Evolutionary conservation across 2,888 invertebrate species (phyloP).

Genomic region (Netelia virgata): DNA sequence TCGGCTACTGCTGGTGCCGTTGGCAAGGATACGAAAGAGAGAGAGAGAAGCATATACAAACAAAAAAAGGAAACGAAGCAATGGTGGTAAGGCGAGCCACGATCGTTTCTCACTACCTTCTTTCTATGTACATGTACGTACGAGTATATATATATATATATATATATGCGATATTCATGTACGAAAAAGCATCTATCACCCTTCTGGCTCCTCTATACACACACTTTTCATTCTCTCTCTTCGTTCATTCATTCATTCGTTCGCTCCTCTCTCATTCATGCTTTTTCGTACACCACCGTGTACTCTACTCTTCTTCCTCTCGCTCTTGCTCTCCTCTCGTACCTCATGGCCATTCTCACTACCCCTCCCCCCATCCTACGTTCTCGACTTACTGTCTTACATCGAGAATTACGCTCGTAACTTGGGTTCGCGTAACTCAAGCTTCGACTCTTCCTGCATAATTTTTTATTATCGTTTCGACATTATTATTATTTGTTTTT

Average conservation of each 20-base stretch:
- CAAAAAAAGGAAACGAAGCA: background rate
- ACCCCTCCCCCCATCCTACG: conserved; percentile 63
- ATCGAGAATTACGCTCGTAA: conserved; percentile 37
- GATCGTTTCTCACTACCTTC: conserved; percentile 25
- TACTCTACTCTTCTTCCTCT: conserved; percentile 43
- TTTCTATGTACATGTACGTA: conserved; percentile 10
- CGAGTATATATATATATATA: too few species aligned
- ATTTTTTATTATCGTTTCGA: background rate
- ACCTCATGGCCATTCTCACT: conserved; percentile 60
- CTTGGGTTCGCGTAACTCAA: conserved; percentile 5
- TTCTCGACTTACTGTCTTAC: conserved; percentile 46
- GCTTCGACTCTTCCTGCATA: background rate
- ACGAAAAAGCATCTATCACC: conserved; percentile 45
- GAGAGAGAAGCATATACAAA: background rate
- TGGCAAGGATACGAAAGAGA: conserved; percentile 28
- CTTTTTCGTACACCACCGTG: conserved; percentile 66
- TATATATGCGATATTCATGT: background rate
- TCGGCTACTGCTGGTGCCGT: conserved; percentile 11
- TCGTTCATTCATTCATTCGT: conserved; percentile 71
- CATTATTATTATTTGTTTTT: too few species aligned
- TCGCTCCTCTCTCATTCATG: conserved; percentile 70
- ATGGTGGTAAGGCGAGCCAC: background rate
- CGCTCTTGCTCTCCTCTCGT: conserved; percentile 24
- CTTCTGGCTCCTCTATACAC: conserved; percentile 51
- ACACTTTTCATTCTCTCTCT: conserved; percentile 56